Evolutionary conservation across 2,888 invertebrate species (phyloP).

Genomic region (Caenorhabditis sp.): DNA sequence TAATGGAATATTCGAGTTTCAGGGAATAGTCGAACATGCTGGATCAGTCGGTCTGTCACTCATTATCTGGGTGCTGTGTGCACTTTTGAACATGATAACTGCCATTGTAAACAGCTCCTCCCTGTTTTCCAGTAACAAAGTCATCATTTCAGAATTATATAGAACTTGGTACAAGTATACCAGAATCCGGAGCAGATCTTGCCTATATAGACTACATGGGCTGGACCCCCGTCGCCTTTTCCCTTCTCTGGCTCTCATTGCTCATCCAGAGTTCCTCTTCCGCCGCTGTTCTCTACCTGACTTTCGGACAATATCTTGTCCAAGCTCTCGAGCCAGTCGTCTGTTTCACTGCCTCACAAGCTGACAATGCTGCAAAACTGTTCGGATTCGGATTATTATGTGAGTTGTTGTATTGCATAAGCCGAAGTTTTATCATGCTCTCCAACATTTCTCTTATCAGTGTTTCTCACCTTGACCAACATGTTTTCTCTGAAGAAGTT

Average conservation of each 20-base stretch:
- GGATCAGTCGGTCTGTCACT: conserved; percentile 70
- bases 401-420: conserved; percentile 46
- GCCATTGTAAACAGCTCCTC: conserved; percentile 63
- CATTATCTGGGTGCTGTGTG: conserved; percentile 70
- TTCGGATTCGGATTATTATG: conserved; percentile 67
- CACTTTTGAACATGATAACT: conserved; percentile 63
- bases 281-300: conserved; percentile 64
- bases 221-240: conserved; percentile 71
- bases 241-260: conserved; percentile 68
- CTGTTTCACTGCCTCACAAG: conserved; percentile 42
- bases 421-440: neutral
- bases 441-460: conserved; percentile 63
- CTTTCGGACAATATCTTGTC: conserved; percentile 70
- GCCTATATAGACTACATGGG: conserved; percentile 71
- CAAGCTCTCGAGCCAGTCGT: conserved; percentile 66
- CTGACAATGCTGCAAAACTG: conserved; percentile 49
- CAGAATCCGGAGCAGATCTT: conserved; percentile 69
- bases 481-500: conserved; percentile 70
- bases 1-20: conserved; percentile 19
- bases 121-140: no score
- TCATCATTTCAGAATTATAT: conserved; percentile 72
- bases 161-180: conserved; percentile 72
- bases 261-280: conserved; percentile 67
- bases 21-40: conserved; percentile 69
- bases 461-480: conserved; percentile 64